A percentile compares a stretch with the other conserved stretches of the same genome.
Evolutionary conservation across 2,888 invertebrate species (phyloP).

Genomic region (Apocheima hispidaria): DNA sequence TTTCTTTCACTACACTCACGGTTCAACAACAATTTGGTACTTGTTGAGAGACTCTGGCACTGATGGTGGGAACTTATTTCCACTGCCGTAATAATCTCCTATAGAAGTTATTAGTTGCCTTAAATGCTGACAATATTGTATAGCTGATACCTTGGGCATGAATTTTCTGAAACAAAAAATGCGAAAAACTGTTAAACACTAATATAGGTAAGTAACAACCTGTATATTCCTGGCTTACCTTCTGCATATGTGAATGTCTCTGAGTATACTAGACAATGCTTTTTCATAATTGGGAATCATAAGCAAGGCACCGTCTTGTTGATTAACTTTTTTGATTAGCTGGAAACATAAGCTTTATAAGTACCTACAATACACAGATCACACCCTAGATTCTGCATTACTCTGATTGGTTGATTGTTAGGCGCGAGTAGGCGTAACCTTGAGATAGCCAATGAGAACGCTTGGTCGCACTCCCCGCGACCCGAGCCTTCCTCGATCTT

Average conservation of each 20-base stretch:
- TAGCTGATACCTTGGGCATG: slow-evolving; percentile 95
- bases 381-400: no score
- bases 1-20: slow-evolving; percentile 88
- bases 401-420: no score
- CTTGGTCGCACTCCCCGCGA: no score
- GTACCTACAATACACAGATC: neutral
- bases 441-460: no score
- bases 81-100: slow-evolving; percentile 87
- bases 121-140: slow-evolving; percentile 93
- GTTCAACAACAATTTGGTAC: slow-evolving; percentile 95
- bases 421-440: no score
- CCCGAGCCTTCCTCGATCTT: no score
- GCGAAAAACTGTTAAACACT: slow-evolving; percentile 45
- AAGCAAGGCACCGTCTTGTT: slow-evolving; percentile 90
- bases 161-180: slow-evolving; percentile 89
- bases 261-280: slow-evolving; percentile 93
- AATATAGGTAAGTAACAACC: neutral
- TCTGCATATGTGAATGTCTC: slow-evolving; percentile 93
- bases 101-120: slow-evolving; percentile 94
- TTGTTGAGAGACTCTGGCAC: slow-evolving; percentile 91
- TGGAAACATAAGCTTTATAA: slow-evolving; percentile 67
- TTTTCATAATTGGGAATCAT: slow-evolving; percentile 94
- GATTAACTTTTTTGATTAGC: slow-evolving; percentile 93
- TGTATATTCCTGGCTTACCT: slow-evolving; percentile 83
- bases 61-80: slow-evolving; percentile 88